Evolutionary conservation across 2,797 vertebrate genomes (phyloP).

Genomic region (Sebastes taczanowskii): DNA sequence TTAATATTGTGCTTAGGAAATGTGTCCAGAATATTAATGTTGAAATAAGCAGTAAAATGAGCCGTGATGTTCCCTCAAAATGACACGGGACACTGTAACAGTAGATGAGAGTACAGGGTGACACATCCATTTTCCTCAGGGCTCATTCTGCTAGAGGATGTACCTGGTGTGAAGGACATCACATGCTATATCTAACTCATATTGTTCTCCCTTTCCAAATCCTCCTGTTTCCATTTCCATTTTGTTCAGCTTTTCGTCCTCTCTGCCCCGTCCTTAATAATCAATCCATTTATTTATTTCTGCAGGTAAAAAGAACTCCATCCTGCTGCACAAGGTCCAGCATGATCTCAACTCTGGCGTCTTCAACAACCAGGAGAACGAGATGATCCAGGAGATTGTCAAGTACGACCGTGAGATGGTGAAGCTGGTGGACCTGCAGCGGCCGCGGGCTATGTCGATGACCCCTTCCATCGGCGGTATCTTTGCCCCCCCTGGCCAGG

Average conservation of each 20-base stretch:
- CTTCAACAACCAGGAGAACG: slow-evolving; percentile 97
- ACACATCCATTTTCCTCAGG: slow-evolving; percentile 56
- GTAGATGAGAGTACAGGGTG: slow-evolving; percentile 63
- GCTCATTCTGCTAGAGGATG: slow-evolving; percentile 58
- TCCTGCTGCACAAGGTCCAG: slow-evolving; percentile 96
- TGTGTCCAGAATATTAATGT: slow-evolving; percentile 24
- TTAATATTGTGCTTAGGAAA: background rate
- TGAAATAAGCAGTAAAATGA: slow-evolving; percentile 55
- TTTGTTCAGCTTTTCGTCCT: slow-evolving; percentile 22
- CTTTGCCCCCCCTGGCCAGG: slow-evolving; percentile 87
- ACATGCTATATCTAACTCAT: slow-evolving; percentile 32
- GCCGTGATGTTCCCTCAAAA: slow-evolving; percentile 42
- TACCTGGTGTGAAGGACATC: slow-evolving; percentile 65
- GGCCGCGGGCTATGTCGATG: slow-evolving; percentile 86
- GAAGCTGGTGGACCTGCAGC: slow-evolving; percentile 92
- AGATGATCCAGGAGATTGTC: slow-evolving; percentile 99
- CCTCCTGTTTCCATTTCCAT: slow-evolving; percentile 3
- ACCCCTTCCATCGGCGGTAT: slow-evolving; percentile 84
- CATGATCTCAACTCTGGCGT: slow-evolving; percentile 96
- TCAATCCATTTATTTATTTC: background rate
- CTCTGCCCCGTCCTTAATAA: slow-evolving; percentile 10
- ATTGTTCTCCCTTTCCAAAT: slow-evolving; percentile 37
- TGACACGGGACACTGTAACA: slow-evolving; percentile 63
- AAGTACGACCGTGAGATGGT: slow-evolving; percentile 99
- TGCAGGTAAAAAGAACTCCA: slow-evolving; percentile 97